Conservation (phyloP, 2,797 vertebrate species). For the Lophura swinhoii region DNA sequence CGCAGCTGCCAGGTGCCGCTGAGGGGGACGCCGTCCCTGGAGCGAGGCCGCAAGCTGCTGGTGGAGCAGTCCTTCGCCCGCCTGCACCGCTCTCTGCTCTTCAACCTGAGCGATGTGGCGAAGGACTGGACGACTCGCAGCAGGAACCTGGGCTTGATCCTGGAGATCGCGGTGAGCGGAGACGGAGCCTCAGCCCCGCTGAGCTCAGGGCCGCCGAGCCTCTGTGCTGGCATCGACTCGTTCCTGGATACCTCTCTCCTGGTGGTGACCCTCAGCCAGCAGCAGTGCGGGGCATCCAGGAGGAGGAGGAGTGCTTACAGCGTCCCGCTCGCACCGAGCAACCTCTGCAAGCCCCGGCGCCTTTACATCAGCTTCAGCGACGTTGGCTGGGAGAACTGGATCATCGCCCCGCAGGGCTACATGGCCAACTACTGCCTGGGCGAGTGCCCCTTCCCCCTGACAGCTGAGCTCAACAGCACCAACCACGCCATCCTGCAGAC, state of each 20-base stretch:
- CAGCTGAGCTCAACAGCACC: slow-evolving; percentile 86
- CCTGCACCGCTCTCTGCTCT: slow-evolving; percentile 73
- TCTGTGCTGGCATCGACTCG: slow-evolving; percentile 25
- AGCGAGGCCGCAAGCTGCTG: slow-evolving; percentile 75
- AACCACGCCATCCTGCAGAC: slow-evolving; percentile 96
- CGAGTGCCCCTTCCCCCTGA: slow-evolving; percentile 90
- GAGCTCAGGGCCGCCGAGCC: accelerated
- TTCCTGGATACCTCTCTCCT: slow-evolving; percentile 82
- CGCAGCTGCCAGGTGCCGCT: slow-evolving; percentile 68
- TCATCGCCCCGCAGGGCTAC: slow-evolving; percentile 96
- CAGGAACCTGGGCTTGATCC: slow-evolving; percentile 78
- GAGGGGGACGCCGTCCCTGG: slow-evolving; percentile 57
- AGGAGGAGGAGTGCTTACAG: slow-evolving; percentile 45
- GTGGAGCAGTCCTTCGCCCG: slow-evolving; percentile 80
- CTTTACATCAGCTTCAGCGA: slow-evolving; percentile 94
- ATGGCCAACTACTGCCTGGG: slow-evolving; percentile 95
- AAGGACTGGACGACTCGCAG: slow-evolving; percentile 73
- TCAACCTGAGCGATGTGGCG: slow-evolving; percentile 83
- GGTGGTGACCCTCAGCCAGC: slow-evolving; percentile 85
- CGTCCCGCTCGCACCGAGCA: slow-evolving; percentile 65
- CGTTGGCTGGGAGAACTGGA: slow-evolving; percentile 96
- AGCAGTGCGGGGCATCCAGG: slow-evolving; percentile 82
- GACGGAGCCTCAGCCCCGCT: neutral
- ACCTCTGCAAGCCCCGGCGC: slow-evolving; percentile 86
- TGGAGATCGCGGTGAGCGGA: slow-evolving; percentile 76